Base-by-base conservation (phyloP, 1,140 invertebrate genomes). In the Drosophila tsacasi region DNA sequence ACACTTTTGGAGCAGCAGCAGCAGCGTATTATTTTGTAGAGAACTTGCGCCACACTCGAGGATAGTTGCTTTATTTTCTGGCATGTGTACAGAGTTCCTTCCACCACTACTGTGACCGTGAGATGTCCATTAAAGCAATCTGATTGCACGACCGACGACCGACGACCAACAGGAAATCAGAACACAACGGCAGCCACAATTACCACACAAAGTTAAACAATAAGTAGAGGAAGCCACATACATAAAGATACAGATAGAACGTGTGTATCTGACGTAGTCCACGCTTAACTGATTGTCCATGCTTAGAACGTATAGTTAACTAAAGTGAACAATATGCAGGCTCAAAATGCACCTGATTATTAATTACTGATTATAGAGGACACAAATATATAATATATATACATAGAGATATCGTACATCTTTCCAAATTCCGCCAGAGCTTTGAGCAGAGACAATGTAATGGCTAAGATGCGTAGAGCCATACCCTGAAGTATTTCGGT, bases 291-390 rank as follows among this genome's bases (percentile, higher is more conserved):
- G 68, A 86, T 77, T 77, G 81, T 84, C 81, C 83, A 87, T 87
- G 81, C 82, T 87, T 87, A 87, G 63, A 79, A 85, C 66, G 85
- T 67, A 80, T 82, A 86, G 83, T 86, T 86, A 89, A 86, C 83
- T 89, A 80, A 86, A 62, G 86, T 83, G 84, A 83, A 86, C 83
- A 86, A 86, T 80, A 77, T 83, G 79, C 65, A 71, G 66, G 76
- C 58, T 37, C 64, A 37, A 78, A 54, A 30, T 63, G 54, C 66
- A 76, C 72, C 55, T 67, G 65, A 83, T 62, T 60, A 57, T 46
- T 65, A 65, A 57, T 60, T 57, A 57, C 54, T 37, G 37, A 47
- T 75, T 65, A 73, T 74, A 78, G 40, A 61, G 47, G 57, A 67
- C 46, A 47, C 69, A 63, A 54, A 35, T 27, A 62, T 19, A 54